Base-by-base conservation (phyloP, 2,113 vertebrate genomes). In the Rhynchomys soricoides region DNA sequence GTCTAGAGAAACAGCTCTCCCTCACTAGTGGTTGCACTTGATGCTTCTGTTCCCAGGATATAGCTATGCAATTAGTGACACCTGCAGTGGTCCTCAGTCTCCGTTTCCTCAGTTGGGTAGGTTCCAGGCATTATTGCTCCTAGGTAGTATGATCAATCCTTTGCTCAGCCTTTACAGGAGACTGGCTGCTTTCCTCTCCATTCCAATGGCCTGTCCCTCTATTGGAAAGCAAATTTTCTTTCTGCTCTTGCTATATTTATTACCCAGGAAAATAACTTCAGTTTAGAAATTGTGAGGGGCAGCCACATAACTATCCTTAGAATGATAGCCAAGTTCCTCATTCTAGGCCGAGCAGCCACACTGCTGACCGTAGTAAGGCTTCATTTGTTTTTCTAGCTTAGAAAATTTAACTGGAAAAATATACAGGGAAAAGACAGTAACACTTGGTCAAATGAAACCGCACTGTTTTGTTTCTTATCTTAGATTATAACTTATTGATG, bases 401-500 rank as follows among this genome's bases (percentile, higher is more conserved):
- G 86, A 86, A 88, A 96, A 64, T 1, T 3, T 78, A n/a, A 19
- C 19, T n/a, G 4, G 50, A 89, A 55, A 48, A 79, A 81, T 55
- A 62, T 24, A 45, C 15, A 89, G 55, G 64, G 12, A 34, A 88
- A 52, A 81, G 52, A 19, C 70, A 34, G 34, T 22, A 70, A 62
- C 17, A 6, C 19, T 22, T 37, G 87, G 68, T 74, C n/a, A 81
- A 55, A 81, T 19, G 43, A 45, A 95, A 50, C 57, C 52, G 64
- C 43, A 45, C 43, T 78, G 75, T 59, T 86, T 90, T 55, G 21
- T 78, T 95, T 90, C 81, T 96, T 57, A 73, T 86, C n/a, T 26
- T 92, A 40, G 45, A n/a, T 91, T 93, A 57, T 93, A 90, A 94
- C 81, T 75, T 94, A 90, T 82, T 92, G 93, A 90, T 90, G 43